These are phyloP conservation scores for Polylopha cassiicola DNA, from an alignment of 2,888 invertebrate species.

Conservation along the genomic window DNA sequence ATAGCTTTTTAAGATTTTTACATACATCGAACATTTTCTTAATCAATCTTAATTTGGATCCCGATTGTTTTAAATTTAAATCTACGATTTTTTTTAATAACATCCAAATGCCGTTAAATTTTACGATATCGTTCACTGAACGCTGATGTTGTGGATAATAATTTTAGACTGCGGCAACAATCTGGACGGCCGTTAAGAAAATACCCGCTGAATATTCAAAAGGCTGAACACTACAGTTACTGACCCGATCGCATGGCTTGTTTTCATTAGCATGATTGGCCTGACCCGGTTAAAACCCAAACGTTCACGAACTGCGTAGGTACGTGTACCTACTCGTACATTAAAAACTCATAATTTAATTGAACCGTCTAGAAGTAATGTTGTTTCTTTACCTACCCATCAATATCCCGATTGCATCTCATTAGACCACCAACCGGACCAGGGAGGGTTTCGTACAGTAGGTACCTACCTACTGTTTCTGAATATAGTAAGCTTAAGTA, in stretches of 20 bases:
- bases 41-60: no score
- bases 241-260: constrained; percentile 60
- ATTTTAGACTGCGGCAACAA: constrained; percentile 55
- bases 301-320: constrained; percentile 26
- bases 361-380: constrained; percentile 17
- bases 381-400: constrained; percentile 20
- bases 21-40: no score
- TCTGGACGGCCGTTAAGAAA: constrained; percentile 65
- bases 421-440: no score
- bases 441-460: no score
- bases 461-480: no score
- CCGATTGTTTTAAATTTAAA: constrained; percentile 4
- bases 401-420: no score
- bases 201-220: constrained; percentile 67
- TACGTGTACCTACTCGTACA: constrained; percentile 16
- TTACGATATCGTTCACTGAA: constrained; percentile 31
- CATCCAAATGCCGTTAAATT: constrained; percentile 33
- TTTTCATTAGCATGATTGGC: constrained; percentile 74
- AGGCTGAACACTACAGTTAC: constrained; percentile 40
- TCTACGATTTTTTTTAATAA: constrained; percentile 11
- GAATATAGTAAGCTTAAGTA: no score
- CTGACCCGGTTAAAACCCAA: constrained; percentile 60
- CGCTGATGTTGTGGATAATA: constrained; percentile 39
- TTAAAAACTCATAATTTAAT: constrained; percentile 21
- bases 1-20: no score